phyloP scores from a whole-genome alignment of 2,888 invertebrate species.

The Heliconius aoede region DNA sequence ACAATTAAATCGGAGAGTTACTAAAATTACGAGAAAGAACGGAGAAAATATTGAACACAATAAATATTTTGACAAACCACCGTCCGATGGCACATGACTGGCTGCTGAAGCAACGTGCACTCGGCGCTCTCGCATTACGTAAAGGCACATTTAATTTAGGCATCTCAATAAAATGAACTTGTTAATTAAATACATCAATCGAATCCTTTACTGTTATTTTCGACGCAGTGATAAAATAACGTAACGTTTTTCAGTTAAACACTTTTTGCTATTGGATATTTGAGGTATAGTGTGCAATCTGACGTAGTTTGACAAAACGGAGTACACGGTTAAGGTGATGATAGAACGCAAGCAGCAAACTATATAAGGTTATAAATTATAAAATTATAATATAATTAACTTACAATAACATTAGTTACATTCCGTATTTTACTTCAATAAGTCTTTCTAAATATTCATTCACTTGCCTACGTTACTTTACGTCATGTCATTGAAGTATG shows the following conservation, averaged over 20 bases:
- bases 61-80: constrained; percentile 58
- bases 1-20: constrained; percentile 67
- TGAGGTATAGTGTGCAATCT: constrained; percentile 17
- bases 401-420: constrained; percentile 81
- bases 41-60: constrained; percentile 36
- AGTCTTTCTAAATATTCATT: constrained; percentile 84
- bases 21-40: constrained; percentile 58
- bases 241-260: constrained; percentile 1
- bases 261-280: neutral
- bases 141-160: constrained; percentile 77
- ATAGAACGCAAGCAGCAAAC: constrained; percentile 55
- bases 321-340: constrained; percentile 30
- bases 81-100: constrained; percentile 44
- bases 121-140: constrained; percentile 61
- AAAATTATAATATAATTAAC: constrained; percentile 75
- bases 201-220: constrained; percentile 38
- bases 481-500: constrained; percentile 83
- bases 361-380: constrained; percentile 65
- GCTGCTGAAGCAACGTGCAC: constrained; percentile 54
- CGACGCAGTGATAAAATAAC: constrained; percentile 14
- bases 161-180: constrained; percentile 44
- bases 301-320: constrained; percentile 43
- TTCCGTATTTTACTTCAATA: constrained; percentile 83
- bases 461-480: constrained; percentile 81
- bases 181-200: constrained; percentile 35